Conservation (phyloP, 2,113 vertebrate species). For the Canis aureus region DNA sequence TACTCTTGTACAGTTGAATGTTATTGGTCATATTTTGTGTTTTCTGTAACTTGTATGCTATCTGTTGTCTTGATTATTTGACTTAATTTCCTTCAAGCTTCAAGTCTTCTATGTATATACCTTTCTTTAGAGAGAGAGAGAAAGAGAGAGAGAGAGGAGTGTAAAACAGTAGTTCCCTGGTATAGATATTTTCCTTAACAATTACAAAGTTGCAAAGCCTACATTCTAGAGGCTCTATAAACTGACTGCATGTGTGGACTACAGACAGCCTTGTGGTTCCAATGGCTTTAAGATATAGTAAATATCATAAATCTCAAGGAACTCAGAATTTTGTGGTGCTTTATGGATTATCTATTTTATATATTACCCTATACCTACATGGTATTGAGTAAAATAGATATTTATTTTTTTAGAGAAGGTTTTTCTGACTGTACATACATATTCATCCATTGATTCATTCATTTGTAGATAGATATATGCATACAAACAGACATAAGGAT, state of each 20-base stretch:
- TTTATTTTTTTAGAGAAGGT: conserved; percentile 6
- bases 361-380: neutral
- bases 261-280: neutral
- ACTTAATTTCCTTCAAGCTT: conserved; percentile 55
- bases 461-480: neutral
- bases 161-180: neutral
- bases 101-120: neutral
- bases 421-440: neutral
- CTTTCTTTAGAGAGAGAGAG: neutral
- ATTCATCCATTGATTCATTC: neutral
- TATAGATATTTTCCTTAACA: conserved; percentile 9
- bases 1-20: neutral
- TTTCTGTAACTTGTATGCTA: neutral
- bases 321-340: neutral
- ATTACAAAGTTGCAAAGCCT: neutral
- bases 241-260: neutral
- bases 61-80: conserved; percentile 13
- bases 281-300: neutral
- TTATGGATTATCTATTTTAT: neutral
- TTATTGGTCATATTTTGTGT: neutral
- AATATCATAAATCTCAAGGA: conserved; percentile 55
- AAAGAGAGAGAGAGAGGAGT: too few species aligned
- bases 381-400: neutral
- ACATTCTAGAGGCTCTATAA: neutral
- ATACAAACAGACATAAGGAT: neutral